Base-by-base conservation (phyloP, 2,888 invertebrate species). In the Leucozona laternaria region DNA sequence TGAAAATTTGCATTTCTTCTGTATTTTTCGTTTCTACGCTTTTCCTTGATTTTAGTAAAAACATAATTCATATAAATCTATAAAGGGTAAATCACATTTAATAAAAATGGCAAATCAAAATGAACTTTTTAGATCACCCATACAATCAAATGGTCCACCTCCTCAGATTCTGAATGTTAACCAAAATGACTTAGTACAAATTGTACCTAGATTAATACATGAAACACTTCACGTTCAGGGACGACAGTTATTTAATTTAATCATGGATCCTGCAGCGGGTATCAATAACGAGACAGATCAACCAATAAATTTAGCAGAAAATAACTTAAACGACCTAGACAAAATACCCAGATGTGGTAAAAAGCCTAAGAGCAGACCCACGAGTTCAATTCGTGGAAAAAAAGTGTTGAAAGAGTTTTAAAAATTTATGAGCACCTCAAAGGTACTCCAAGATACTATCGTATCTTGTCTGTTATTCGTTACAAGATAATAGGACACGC, bases 361-460 rank as follows among this genome's bases (percentile, higher is more conserved):
- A n/a, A n/a, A n/a, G n/a, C n/a, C n/a, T n/a, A n/a, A n/a, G n/a
- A n/a, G n/a, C n/a, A n/a, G n/a, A n/a, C n/a, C n/a, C n/a, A n/a
- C n/a, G n/a, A n/a, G n/a, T 75, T 75, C n/a, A 76, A 55, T 43
- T 75, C 43, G 11, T 75, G 37, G 37, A n/a, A 75, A 48, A 75
- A 75, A 75, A 50, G 62, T 17, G 50, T 75, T 13, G 64, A 75
- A 10, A 48, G 62, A 8, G 55, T 75, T 17, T 60, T 75, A 17
- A 62, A 75, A 28, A 75, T 64, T 13, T 75, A 75, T 25, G 76
- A 76, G 13, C 76, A 43, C 28, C 15, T 76, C 4, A 76, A 48
- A 25, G 66, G 45, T 48, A 66, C 66, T 57, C 76, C 66, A 31
- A 76, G 53, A 66, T 76, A 57, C 57, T 76, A 66, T 22, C 48